These are phyloP conservation scores for Porites rus DNA, from an alignment of 92 coral and sea anemone genomes.

Conservation along the genomic window DNA sequence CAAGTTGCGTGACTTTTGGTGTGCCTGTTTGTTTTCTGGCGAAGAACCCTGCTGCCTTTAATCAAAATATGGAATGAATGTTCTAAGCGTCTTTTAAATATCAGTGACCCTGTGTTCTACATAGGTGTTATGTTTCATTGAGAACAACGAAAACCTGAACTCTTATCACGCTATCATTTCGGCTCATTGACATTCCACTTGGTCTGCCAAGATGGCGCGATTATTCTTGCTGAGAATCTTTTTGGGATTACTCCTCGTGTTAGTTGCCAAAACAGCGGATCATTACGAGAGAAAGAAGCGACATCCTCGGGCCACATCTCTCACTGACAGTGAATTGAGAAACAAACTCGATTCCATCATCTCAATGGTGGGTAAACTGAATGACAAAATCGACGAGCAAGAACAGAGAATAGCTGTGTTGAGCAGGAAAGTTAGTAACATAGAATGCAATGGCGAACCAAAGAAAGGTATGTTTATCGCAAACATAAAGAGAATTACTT, in stretches of 20 bases:
- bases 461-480: not conserved
- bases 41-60: too few species aligned
- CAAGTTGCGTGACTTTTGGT: not conserved
- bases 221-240: not conserved
- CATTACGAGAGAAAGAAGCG: not conserved
- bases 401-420: slow-evolving; percentile 26
- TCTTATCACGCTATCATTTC: slow-evolving; percentile 8
- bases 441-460: slow-evolving; percentile 11
- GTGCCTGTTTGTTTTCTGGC: too few species aligned
- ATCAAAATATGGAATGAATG: too few species aligned
- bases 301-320: not conserved
- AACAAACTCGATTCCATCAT: slow-evolving; percentile 23
- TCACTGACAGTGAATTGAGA: slow-evolving; percentile 10
- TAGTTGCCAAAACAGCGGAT: not conserved
- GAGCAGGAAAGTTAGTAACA: slow-evolving; percentile 18
- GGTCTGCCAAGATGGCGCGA: slow-evolving; percentile 7
- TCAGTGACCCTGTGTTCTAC: not conserved
- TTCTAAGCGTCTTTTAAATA: not conserved
- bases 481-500: not conserved
- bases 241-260: not conserved
- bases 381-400: slow-evolving; percentile 23
- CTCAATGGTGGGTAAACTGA: slow-evolving; percentile 6
- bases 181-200: not conserved
- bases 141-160: not conserved
- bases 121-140: slow-evolving; percentile 13